phyloP scores from a whole-genome alignment of 53 echinoderm and acorn worm species.

The Echinarachnius parma region DNA sequence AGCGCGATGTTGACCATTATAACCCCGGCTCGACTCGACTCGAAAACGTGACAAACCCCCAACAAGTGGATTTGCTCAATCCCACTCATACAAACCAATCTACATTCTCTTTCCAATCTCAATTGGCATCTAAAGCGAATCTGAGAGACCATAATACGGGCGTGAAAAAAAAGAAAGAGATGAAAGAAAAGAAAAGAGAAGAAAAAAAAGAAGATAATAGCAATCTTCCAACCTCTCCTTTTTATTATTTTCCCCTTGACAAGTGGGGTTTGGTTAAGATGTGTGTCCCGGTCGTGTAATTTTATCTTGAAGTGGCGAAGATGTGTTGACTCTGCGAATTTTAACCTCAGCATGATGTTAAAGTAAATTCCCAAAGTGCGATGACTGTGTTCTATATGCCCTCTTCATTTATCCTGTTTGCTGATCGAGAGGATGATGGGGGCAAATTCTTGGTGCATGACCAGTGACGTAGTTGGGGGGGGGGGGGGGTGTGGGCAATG shows the following conservation, averaged over 20 bases:
- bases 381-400: slow-evolving; percentile 23
- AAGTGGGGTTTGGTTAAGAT: slow-evolving; percentile 18
- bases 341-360: slow-evolving; percentile 8
- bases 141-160: too few relatives aligned
- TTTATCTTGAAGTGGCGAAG: slow-evolving; percentile 22
- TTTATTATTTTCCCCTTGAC: not conserved
- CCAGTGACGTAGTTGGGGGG: not conserved
- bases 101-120: slow-evolving; percentile 9
- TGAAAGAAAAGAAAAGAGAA: not conserved
- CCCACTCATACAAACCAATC: slow-evolving; percentile 18
- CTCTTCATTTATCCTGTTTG: not conserved
- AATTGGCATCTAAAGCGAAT: slow-evolving; percentile 9
- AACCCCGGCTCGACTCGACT: not conserved
- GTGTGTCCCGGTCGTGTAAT: slow-evolving; percentile 29
- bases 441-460: not conserved
- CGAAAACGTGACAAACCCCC: slow-evolving; percentile 12
- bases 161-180: not conserved
- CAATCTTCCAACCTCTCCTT: not conserved
- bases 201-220: not conserved
- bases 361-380: slow-evolving; percentile 32
- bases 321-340: slow-evolving; percentile 31
- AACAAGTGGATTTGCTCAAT: slow-evolving; percentile 33
- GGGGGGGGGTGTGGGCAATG: not conserved
- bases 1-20: slow-evolving; percentile 15
- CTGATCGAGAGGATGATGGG: not conserved